These are phyloP conservation scores for Perognathus longimembris DNA, from an alignment of 2,113 vertebrate species.

Conservation along the genomic window DNA sequence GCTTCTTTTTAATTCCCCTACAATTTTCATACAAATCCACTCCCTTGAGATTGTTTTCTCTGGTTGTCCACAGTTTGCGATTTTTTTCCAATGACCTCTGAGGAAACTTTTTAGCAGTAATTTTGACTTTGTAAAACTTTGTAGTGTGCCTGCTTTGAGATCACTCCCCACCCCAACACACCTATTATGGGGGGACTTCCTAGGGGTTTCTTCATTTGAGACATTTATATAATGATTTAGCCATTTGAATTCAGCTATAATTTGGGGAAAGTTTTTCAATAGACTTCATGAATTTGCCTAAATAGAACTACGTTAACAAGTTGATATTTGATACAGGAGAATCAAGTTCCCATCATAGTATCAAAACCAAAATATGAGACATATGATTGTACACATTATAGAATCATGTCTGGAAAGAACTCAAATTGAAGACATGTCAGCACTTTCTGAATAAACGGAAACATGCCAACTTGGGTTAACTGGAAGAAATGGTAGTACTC, in stretches of 20 bases:
- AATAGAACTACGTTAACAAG: constrained; percentile 30
- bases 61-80: not conserved
- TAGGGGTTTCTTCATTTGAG: constrained; percentile 6
- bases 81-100: constrained; percentile 1
- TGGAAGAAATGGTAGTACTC: not conserved
- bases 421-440: constrained; percentile 5
- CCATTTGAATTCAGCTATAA: not conserved
- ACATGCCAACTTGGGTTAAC: constrained; percentile 39
- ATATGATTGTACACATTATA: not conserved
- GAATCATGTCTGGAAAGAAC: not conserved
- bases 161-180: not conserved
- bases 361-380: constrained; percentile 35
- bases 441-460: constrained; percentile 25
- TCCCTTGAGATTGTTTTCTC: constrained; percentile 54
- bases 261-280: not conserved
- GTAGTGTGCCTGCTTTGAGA: not conserved
- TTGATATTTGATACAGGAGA: constrained; percentile 37
- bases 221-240: constrained; percentile 34
- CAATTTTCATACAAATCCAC: not conserved
- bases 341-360: not conserved
- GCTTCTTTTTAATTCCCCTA: constrained; percentile 26
- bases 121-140: constrained; percentile 37
- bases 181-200: not conserved
- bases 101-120: constrained; percentile 18
- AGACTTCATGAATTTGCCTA: constrained; percentile 14